Base-by-base conservation (phyloP, 2,113 vertebrate genomes). In the Solea senegalensis region DNA sequence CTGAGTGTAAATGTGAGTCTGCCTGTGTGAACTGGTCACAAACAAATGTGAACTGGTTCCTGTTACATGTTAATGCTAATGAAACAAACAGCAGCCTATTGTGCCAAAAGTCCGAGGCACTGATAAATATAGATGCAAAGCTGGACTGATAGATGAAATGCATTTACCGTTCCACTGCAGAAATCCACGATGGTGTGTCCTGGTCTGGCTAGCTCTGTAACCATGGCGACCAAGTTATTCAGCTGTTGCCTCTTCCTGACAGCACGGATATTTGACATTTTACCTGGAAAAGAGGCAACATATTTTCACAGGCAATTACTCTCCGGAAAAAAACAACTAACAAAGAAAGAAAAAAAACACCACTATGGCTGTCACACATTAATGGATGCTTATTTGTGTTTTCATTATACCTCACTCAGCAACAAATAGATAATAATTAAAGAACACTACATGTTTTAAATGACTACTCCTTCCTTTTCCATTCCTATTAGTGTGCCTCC, bases 101-200 rank as follows among this genome's bases (percentile, higher is more conserved):
- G 63, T 8, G n/a, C 40, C 60, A 11, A n/a, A 7, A 61, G 65
- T 73, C 76, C 56, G 69, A 55, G 40, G 8, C 3, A 40, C 43
- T 28, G 53, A 71, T 64, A 51, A 44, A 83, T 80, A 74, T 16
- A 54, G 45, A 79, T 69, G 65, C 63, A 59, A 7, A 59, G 54
- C 56, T 5, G 48, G 54, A 68, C 43, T 61, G 54, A 71, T 48
- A 56, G 43, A 65, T 71, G 50, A 63, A 63, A 50, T 16, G 9
- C 75, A 21, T 54, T 70, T 95, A 99, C 97, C 93, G 97, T 98
- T 48, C 98, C 98, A 12, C 97, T 98, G 93, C 98, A 99, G 89
- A 99, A 99, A 89, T 98, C 98, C 92, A 98, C 97, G 64, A 98
- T 88, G 9, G 93, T 93, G 88, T 95, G 73, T 57, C 96, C 94